phyloP scores from a whole-genome alignment of 2,888 invertebrate species.

The Vannuccia rotundouncinata region DNA sequence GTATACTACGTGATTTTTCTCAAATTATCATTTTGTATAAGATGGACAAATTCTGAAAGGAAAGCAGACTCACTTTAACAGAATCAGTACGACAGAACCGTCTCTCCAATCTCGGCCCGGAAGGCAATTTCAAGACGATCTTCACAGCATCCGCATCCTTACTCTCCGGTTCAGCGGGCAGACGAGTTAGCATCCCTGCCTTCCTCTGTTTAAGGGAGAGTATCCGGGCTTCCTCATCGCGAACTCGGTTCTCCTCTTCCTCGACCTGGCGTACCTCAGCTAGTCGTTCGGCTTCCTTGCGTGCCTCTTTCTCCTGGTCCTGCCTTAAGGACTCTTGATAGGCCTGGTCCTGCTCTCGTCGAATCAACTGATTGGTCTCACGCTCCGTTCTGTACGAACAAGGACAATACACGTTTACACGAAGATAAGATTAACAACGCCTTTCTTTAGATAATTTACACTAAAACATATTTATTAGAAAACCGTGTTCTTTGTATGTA shows the following conservation, averaged over 20 bases:
- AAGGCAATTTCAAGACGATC: neutral
- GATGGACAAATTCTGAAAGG: neutral
- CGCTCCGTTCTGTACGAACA: conserved; percentile 32
- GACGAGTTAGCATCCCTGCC: neutral
- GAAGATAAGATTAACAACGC: no score
- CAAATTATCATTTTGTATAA: neutral
- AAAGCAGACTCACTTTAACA: neutral
- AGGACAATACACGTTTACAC: neutral
- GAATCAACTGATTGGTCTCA: conserved; percentile 12
- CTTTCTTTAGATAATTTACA: no score
- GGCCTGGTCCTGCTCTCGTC: conserved; percentile 31
- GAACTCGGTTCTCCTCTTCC: conserved; percentile 1
- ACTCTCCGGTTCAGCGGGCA: conserved; percentile 27
- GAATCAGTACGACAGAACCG: neutral
- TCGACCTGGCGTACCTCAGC: neutral
- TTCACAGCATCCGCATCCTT: neutral
- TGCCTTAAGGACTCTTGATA: conserved; percentile 30
- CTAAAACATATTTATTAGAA: no score
- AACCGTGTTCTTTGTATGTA: no score
- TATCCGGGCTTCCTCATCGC: neutral
- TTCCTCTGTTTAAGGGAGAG: neutral
- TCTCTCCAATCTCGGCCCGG: neutral
- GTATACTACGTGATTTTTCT: no score
- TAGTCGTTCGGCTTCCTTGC: conserved; percentile 6
- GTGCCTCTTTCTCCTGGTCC: conserved; percentile 33